phyloP scores from a whole-genome alignment of 2,797 vertebrate genomes.

The Dromococcyx pavoninus region DNA sequence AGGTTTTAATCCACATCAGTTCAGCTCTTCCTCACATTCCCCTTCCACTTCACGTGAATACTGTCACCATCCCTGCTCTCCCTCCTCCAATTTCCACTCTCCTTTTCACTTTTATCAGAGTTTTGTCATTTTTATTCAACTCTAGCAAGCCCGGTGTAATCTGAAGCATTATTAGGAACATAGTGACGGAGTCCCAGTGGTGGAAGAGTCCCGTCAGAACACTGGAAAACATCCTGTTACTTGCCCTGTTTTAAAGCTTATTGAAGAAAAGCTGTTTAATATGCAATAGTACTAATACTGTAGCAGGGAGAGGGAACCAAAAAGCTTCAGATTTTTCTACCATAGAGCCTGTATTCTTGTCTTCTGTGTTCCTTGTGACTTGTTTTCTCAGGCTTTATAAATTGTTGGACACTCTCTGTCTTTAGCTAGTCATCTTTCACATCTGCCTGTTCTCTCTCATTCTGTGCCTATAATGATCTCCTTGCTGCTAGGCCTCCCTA shows the following conservation, averaged over 20 bases:
- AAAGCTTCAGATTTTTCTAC: background rate
- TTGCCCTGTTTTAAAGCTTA: background rate
- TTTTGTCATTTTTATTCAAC: background rate
- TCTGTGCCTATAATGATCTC: background rate
- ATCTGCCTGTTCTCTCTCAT: background rate
- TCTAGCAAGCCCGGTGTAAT: background rate
- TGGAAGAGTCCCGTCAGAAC: background rate
- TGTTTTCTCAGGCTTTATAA: background rate
- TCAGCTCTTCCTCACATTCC: background rate
- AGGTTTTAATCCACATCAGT: background rate
- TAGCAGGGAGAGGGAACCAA: background rate
- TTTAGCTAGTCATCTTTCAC: background rate
- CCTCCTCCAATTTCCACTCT: background rate
- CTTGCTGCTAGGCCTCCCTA: background rate
- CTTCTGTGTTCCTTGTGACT: background rate
- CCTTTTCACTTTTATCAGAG: background rate
- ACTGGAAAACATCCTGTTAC: background rate
- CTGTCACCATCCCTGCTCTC: background rate
- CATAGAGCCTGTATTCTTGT: background rate
- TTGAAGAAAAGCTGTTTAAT: background rate
- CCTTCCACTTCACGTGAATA: background rate
- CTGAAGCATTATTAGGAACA: background rate
- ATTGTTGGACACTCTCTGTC: background rate
- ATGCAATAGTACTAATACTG: background rate
- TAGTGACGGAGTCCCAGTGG: background rate